Conservation (phyloP, 2,113 vertebrate species). For the Balaeniceps rex region DNA sequence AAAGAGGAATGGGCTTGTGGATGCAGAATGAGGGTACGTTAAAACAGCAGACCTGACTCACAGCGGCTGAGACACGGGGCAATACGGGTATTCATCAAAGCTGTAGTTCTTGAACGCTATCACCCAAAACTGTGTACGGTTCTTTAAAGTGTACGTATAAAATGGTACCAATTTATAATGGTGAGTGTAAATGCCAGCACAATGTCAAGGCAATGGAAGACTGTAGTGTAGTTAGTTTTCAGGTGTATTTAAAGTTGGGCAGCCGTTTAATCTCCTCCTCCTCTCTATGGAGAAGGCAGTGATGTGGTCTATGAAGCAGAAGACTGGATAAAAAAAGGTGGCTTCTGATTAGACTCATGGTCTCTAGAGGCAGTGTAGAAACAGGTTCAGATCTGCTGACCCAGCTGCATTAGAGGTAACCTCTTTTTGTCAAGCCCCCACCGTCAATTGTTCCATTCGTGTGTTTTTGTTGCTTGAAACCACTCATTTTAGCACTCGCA, state of each 20-base stretch:
- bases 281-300: neutral
- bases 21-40: neutral
- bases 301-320: neutral
- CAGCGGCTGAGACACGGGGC: fast-evolving
- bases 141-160: fast-evolving
- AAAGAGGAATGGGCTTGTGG: neutral
- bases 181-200: neutral
- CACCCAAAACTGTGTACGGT: fast-evolving
- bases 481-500: conserved; percentile 11
- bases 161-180: fast-evolving
- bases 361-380: neutral
- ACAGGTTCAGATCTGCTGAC: neutral
- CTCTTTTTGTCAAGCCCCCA: neutral
- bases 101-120: neutral
- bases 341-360: neutral
- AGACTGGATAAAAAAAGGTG: neutral
- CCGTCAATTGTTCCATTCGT: neutral
- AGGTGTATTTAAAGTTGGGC: neutral
- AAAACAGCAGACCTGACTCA: neutral
- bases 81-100: neutral
- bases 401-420: neutral
- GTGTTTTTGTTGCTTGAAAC: neutral
- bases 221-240: neutral
- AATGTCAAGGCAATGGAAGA: neutral
- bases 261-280: neutral